Evolutionary conservation across 2,888 invertebrate species (phyloP), one percentile per base, ranked within the genome.

Genomic region (Netelia virgata): DNA sequence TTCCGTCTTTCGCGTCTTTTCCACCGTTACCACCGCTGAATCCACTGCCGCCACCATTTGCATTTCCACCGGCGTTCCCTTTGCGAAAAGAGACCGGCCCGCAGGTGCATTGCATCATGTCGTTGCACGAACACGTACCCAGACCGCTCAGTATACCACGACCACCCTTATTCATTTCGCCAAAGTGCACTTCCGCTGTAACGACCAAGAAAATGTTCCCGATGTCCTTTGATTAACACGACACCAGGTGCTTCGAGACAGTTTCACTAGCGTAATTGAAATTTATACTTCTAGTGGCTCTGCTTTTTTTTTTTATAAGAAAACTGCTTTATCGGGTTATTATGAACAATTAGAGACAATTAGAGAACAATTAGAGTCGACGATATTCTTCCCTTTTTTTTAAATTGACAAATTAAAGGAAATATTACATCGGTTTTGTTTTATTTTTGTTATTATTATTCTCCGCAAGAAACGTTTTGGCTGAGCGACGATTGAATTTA

Each of bases 111-210:
- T 92, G 91, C 59, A 92, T 92, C 57, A 90, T 81, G 41, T 93
- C 91, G 83, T 93, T 92, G 89, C 95, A 95, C 11, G 92, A 92
- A 86, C 95, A 95, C 23, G 94, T 93, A 0, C 95, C 95, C 43
- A 92, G 88, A 1, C 94, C 95, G 72, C 91, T 91, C 14, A 93
- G 93, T 75, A 95, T 94, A 1, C 95, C 95, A 14, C 93, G 90
- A 0, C 93, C 94, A 6, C 93, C 93, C 79, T 89, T 91, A 89
- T 94, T 94, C 87, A 91, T 88, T 86, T 93, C 91, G 8, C 93
- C 94, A 85, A 94, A 93, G 28, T 89, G 88, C 43, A 91, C 91
- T 66, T 93, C 92, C 72, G 91, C 94, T 94, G 90, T 66, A 89
- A 88, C 68, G 66, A 41, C 16, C 36, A 69, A 70, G 14, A 47